Conservation (phyloP, 2,888 invertebrate species). For the Pyrgus malvae region DNA sequence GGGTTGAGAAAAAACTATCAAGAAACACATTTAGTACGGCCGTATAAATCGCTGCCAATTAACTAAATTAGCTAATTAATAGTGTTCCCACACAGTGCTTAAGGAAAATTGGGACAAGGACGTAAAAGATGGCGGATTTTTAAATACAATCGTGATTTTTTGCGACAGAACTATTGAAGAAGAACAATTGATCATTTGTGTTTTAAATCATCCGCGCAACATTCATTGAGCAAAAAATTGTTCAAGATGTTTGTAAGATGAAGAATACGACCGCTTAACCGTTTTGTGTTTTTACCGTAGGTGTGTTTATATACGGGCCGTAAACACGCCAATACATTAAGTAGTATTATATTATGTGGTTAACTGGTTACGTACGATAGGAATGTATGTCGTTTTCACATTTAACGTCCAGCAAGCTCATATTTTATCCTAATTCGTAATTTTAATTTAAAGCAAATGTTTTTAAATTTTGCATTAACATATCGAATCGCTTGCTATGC, state of each 20-base stretch:
- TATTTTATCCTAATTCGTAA: too few relatives aligned
- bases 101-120: conserved; percentile 38
- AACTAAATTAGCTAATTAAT: conserved; percentile 19
- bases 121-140: conserved; percentile 31
- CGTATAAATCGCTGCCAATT: conserved; percentile 5
- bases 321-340: too few relatives aligned
- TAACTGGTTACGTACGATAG: too few relatives aligned
- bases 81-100: conserved; percentile 39
- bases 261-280: not conserved
- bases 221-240: not conserved
- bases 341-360: too few relatives aligned
- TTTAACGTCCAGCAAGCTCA: too few relatives aligned
- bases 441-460: too few relatives aligned
- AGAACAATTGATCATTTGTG: conserved; percentile 32
- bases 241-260: not conserved
- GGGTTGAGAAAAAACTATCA: too few relatives aligned
- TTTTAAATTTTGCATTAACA: too few relatives aligned
- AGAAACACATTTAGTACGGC: too few relatives aligned
- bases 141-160: conserved; percentile 34
- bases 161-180: conserved; percentile 31
- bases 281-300: not conserved
- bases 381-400: too few relatives aligned
- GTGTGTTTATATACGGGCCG: not conserved
- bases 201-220: conserved; percentile 12
- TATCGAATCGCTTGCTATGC: too few relatives aligned